Evolutionary conservation across 2,113 vertebrate genomes (phyloP).

Genomic region (Eonycteris spelaea): DNA sequence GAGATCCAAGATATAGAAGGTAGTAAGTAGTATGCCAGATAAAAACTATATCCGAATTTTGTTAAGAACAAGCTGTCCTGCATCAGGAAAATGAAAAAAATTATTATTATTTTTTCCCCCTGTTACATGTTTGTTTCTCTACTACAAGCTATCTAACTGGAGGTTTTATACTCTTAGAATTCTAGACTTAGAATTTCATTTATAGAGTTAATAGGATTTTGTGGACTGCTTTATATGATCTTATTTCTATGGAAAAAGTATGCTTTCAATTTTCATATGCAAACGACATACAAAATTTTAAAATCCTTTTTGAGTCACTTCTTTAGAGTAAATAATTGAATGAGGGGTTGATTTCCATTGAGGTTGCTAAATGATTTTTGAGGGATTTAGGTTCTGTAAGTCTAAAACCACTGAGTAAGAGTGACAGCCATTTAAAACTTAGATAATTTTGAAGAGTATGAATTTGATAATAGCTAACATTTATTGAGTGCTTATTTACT

Average conservation of each 20-base stretch:
- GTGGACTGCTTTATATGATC: background rate
- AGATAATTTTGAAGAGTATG: conserved; percentile 17
- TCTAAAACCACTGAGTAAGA: background rate
- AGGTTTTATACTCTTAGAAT: background rate
- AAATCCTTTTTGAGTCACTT: background rate
- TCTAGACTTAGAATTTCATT: background rate
- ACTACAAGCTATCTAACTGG: background rate
- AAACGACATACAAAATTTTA: background rate
- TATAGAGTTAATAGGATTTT: background rate
- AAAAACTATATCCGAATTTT: background rate
- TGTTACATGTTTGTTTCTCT: background rate
- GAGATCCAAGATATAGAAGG: background rate
- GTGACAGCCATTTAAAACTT: conserved; percentile 1
- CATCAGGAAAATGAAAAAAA: background rate
- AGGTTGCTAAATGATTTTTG: background rate
- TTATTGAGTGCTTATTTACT: background rate
- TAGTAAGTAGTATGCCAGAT: background rate
- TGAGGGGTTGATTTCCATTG: background rate
- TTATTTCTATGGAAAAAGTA: background rate
- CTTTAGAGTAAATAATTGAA: background rate
- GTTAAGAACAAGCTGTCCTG: background rate
- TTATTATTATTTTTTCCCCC: background rate
- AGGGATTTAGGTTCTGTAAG: background rate
- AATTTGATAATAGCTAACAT: background rate
- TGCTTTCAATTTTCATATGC: background rate